phyloP scores from a whole-genome alignment of 2,797 vertebrate genomes.

The Sternarchorhynchus goeldii region DNA sequence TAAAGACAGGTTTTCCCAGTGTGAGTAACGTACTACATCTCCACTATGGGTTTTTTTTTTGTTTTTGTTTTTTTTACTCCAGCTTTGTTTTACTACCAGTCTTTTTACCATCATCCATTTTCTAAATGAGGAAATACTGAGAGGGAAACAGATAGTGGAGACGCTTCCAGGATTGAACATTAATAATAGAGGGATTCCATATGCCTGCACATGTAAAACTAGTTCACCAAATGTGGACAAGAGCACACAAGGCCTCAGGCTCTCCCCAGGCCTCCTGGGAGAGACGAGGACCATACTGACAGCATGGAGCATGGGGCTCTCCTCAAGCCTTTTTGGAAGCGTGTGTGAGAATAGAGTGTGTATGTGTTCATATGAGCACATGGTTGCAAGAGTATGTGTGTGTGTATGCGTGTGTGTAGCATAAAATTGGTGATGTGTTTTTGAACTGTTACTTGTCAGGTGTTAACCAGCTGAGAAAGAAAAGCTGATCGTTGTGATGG shows the following conservation, averaged over 20 bases:
- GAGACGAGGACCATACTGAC: slow-evolving; percentile 45
- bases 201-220: slow-evolving; percentile 59
- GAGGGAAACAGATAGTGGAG: slow-evolving; percentile 27
- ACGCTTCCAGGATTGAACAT: slow-evolving; percentile 35
- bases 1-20: not conserved
- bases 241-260: slow-evolving; percentile 44
- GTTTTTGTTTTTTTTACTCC: not conserved
- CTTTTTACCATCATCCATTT: slow-evolving; percentile 4
- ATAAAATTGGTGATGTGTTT: slow-evolving; percentile 22
- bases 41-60: not conserved
- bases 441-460: slow-evolving; percentile 27
- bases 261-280: slow-evolving; percentile 47
- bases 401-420: slow-evolving; percentile 16
- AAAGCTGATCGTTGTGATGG: slow-evolving; percentile 43
- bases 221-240: slow-evolving; percentile 64
- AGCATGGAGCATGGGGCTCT: slow-evolving; percentile 31
- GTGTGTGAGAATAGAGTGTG: slow-evolving; percentile 19
- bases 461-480: slow-evolving; percentile 5
- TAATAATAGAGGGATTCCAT: slow-evolving; percentile 60
- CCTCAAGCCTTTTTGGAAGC: slow-evolving; percentile 40
- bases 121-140: slow-evolving; percentile 15
- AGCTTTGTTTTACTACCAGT: not conserved
- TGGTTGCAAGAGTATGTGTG: not conserved
- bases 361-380: not conserved
- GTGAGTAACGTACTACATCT: not conserved